phyloP scores from a whole-genome alignment of 37 sponge, comb jelly and placozoan genomes.

The Aphrocallistes beatrix region DNA sequence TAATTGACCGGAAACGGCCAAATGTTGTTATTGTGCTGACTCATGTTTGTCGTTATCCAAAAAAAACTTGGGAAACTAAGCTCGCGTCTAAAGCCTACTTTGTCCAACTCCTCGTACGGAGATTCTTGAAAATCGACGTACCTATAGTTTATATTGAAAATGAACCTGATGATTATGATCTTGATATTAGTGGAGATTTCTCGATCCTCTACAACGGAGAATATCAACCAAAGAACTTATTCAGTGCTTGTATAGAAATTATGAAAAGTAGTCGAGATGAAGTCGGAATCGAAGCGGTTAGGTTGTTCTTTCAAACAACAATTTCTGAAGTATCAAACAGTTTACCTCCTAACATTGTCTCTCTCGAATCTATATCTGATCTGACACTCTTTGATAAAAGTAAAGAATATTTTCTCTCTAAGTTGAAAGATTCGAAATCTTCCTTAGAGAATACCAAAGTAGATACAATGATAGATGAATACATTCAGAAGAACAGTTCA shows the following conservation, averaged over 20 bases:
- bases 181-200: neutral
- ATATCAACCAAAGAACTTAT: neutral
- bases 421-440: neutral
- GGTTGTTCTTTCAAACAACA: neutral
- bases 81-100: neutral
- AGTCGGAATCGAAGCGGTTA: neutral
- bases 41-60: neutral
- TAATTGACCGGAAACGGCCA: neutral
- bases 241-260: neutral
- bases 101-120: neutral
- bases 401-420: neutral
- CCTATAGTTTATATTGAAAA: slow-evolving; percentile 7
- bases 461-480: neutral
- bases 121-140: slow-evolving; percentile 3
- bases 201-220: neutral
- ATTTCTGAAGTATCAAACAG: neutral
- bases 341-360: neutral
- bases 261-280: neutral
- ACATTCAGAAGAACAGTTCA: neutral
- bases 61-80: neutral
- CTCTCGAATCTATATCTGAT: neutral
- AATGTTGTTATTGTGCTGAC: neutral
- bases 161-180: neutral
- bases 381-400: neutral
- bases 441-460: neutral